Percentiles rank a stretch among this genome's conserved stretches.
Evolutionary conservation across 92 coral and sea anemone genomes (phyloP).

Genomic region (Epizoanthus stellaris): DNA sequence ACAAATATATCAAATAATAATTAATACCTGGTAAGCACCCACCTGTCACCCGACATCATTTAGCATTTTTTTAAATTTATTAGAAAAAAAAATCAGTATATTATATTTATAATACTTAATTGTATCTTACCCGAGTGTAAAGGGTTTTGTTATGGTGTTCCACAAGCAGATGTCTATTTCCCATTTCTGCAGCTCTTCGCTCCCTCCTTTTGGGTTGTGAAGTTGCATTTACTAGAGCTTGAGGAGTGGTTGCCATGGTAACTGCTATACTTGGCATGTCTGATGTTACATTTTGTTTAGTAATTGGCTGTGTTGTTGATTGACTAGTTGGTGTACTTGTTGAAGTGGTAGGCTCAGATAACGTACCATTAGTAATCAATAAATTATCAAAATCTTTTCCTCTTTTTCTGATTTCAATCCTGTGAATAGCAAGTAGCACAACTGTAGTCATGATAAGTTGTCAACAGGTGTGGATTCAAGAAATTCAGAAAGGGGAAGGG

Average conservation of each 20-base stretch:
- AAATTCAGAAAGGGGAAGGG: no score
- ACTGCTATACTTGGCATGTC: background rate
- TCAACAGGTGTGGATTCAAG: no score
- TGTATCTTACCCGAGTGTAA: background rate
- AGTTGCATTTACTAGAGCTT: background rate
- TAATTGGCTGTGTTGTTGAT: no score
- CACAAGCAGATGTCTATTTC: background rate
- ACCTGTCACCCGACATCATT: no score
- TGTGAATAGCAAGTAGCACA: background rate
- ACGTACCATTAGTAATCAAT: background rate
- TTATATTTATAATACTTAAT: no score
- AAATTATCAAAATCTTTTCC: constrained; percentile 1
- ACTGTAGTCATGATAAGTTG: background rate
- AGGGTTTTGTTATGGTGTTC: background rate
- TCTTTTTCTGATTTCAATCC: constrained; percentile 2
- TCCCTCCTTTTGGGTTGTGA: background rate
- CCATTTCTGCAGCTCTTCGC: background rate
- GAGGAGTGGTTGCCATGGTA: background rate
- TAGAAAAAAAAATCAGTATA: no score
- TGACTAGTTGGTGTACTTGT: background rate
- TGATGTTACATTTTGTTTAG: background rate
- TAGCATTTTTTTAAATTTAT: no score
- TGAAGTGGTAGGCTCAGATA: background rate
- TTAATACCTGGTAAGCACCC: no score
- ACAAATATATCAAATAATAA: no score